Evolutionary conservation across 2,113 vertebrate species (phyloP).

Genomic region (Barbus barbus): DNA sequence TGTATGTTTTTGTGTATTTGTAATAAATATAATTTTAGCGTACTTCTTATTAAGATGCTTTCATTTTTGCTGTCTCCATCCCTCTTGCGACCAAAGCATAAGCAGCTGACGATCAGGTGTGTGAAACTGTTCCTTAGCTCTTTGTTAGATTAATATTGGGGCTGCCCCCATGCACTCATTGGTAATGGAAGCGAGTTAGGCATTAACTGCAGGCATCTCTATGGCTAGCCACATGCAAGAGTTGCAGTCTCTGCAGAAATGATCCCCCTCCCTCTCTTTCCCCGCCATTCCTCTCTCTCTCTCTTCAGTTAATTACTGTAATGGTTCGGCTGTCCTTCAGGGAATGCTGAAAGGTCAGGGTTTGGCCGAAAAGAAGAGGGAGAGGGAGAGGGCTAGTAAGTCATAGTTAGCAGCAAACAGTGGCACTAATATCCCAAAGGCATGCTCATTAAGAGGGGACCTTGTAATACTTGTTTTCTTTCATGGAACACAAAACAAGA

Average conservation of each 20-base stretch:
- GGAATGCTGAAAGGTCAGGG: constrained; percentile 40
- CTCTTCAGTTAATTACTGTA: constrained; percentile 51
- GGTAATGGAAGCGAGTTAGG: constrained; percentile 52
- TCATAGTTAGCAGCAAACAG: constrained; percentile 8
- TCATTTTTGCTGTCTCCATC: not conserved
- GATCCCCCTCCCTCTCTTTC: constrained; percentile 10
- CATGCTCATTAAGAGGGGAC: constrained; percentile 3
- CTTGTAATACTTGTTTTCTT: not conserved
- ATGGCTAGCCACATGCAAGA: constrained; percentile 38
- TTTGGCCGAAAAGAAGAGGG: constrained; percentile 45
- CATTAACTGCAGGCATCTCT: constrained; percentile 46
- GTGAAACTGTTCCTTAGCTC: constrained; percentile 45
- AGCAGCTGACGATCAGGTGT: constrained; percentile 15
- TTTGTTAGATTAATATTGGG: constrained; percentile 52
- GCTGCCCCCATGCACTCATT: constrained; percentile 41
- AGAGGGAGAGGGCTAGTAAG: constrained; percentile 5
- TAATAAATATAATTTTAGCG: not conserved
- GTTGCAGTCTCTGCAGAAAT: constrained; percentile 55
- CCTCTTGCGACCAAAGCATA: not conserved
- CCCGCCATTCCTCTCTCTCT: constrained; percentile 21
- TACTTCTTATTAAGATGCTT: not conserved
- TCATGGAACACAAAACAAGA: not conserved
- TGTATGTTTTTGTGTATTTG: not conserved
- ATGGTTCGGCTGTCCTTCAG: constrained; percentile 44
- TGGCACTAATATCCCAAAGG: not conserved